These are phyloP conservation scores for Chrysomallon squamiferum DNA, from an alignment of 1,140 invertebrate genomes.

Conservation along the genomic window DNA sequence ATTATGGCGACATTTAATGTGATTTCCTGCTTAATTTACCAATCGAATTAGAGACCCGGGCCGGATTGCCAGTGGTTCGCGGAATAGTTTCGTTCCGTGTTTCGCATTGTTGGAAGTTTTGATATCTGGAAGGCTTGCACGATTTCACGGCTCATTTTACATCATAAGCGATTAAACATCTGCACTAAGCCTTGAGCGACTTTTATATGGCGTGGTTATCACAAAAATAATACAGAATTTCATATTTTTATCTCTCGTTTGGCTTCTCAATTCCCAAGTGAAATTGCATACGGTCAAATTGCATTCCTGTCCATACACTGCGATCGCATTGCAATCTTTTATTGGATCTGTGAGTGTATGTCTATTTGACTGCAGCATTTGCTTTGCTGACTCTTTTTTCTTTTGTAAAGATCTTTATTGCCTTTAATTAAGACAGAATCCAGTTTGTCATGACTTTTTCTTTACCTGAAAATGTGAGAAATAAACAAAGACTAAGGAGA, in stretches of 20 bases:
- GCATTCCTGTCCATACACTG: too few relatives aligned
- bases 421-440: not conserved
- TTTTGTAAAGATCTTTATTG: constrained; percentile 2
- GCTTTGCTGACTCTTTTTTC: too few relatives aligned
- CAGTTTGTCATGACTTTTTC: constrained; percentile 4
- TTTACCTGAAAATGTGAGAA: constrained; percentile 13
- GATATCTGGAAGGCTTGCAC: not conserved
- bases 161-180: constrained; percentile 1
- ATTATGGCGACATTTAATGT: constrained; percentile 5
- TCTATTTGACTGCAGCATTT: too few relatives aligned
- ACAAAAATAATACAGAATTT: constrained; percentile 2
- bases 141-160: constrained; percentile 7
- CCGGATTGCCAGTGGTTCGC: not conserved
- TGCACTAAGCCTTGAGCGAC: not conserved
- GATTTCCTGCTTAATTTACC: constrained; percentile 11
- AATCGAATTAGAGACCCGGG: not conserved
- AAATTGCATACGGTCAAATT: not conserved
- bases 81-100: not conserved
- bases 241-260: constrained; percentile 4
- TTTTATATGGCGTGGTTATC: constrained; percentile 6
- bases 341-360: too few relatives aligned
- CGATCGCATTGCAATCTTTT: too few relatives aligned
- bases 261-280: constrained; percentile 5
- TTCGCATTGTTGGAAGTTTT: not conserved
- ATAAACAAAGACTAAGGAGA: constrained; percentile 14